phyloP scores from a whole-genome alignment of 2,888 invertebrate species.

The Protonemura montana region DNA sequence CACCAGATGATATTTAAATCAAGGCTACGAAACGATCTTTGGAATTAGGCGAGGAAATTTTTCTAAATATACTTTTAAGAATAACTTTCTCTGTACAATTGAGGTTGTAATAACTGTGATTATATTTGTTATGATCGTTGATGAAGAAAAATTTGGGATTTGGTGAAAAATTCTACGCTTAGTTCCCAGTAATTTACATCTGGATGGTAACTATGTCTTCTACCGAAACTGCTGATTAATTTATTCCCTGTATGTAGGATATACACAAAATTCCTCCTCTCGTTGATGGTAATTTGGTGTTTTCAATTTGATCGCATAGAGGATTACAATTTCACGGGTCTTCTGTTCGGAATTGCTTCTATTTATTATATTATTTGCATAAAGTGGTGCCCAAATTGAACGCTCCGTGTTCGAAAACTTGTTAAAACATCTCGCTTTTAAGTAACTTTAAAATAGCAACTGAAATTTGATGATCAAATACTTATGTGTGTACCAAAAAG shows the following conservation, averaged over 20 bases:
- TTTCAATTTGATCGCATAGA: constrained; percentile 33
- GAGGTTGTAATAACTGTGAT: not conserved
- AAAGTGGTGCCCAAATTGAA: constrained; percentile 13
- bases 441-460: not conserved
- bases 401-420: not conserved
- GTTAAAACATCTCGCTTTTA: constrained; percentile 21
- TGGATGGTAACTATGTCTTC: not conserved
- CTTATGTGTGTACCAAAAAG: too few relatives aligned
- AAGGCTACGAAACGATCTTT: not conserved
- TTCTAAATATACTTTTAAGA: not conserved
- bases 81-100: not conserved
- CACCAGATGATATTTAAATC: not conserved
- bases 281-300: constrained; percentile 36
- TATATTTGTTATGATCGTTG: not conserved
- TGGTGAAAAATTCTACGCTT: not conserved
- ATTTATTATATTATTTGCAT: constrained; percentile 18
- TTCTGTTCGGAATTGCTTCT: not conserved
- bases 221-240: not conserved
- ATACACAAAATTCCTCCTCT: constrained; percentile 7
- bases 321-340: constrained; percentile 31
- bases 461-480: too few relatives aligned
- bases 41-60: not conserved
- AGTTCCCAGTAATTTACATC: not conserved
- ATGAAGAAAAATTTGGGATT: not conserved
- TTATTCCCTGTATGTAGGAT: not conserved